Evolutionary conservation across 2,888 invertebrate species (phyloP).

Genomic region (Drosophila multiciliata): DNA sequence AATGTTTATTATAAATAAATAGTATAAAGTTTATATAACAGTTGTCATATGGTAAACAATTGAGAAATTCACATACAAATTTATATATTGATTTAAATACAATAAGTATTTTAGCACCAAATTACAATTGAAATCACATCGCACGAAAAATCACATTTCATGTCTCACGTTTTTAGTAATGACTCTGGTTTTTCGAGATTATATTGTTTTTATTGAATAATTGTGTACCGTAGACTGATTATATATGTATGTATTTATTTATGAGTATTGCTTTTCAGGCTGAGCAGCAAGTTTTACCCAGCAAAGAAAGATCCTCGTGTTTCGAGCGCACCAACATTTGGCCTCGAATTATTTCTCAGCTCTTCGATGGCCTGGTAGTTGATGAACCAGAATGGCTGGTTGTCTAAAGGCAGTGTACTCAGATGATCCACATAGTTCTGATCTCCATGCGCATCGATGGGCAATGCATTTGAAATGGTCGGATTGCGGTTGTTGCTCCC

Average conservation of each 20-base stretch:
- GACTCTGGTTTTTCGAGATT: constrained; percentile 22
- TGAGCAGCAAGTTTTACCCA: constrained; percentile 42
- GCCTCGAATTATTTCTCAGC: constrained; percentile 84
- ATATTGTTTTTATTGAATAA: not conserved
- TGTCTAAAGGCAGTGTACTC: constrained; percentile 88
- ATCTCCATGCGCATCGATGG: constrained; percentile 89
- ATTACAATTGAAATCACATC: constrained; percentile 13
- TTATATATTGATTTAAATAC: constrained; percentile 11
- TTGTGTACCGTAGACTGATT: not conserved
- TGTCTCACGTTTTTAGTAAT: constrained; percentile 39
- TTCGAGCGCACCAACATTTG: constrained; percentile 63
- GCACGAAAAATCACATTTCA: constrained; percentile 14
- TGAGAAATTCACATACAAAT: constrained; percentile 9
- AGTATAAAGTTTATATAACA: constrained; percentile 5
- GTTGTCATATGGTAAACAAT: not conserved
- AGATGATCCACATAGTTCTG: constrained; percentile 87
- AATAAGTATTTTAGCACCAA: constrained; percentile 9
- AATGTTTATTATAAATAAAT: constrained; percentile 22
- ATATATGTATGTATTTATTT: not conserved
- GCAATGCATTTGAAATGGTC: constrained; percentile 83
- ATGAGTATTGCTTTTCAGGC: constrained; percentile 3
- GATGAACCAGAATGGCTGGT: constrained; percentile 90
- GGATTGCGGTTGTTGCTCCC: not conserved
- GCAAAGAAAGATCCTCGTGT: constrained; percentile 74
- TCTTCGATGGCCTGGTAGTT: constrained; percentile 89